phyloP scores from a whole-genome alignment of 1,140 invertebrate genomes.

The Bombus superbus region DNA sequence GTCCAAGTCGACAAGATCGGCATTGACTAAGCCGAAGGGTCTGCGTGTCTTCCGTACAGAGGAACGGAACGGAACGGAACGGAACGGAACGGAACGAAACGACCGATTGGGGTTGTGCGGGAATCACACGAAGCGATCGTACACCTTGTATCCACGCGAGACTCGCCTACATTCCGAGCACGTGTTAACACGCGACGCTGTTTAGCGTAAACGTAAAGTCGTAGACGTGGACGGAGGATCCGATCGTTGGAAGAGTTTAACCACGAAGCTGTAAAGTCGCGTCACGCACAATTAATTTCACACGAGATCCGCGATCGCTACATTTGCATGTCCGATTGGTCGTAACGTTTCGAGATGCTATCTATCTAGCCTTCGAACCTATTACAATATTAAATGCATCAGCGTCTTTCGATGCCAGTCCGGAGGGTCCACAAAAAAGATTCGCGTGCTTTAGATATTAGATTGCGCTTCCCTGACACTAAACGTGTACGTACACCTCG shows the following conservation, averaged over 20 bases:
- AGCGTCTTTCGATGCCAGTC: slow-evolving; percentile 35
- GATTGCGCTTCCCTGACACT: slow-evolving; percentile 40
- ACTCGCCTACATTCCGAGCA: slow-evolving; percentile 27
- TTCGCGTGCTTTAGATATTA: slow-evolving; percentile 35
- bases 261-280: slow-evolving; percentile 31
- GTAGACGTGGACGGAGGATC: neutral
- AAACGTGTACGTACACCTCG: neutral
- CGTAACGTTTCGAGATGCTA: slow-evolving; percentile 59
- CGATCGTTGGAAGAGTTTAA: slow-evolving; percentile 1
- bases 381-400: slow-evolving; percentile 65
- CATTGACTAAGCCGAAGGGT: neutral
- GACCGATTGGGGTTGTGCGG: slow-evolving; percentile 6
- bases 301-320: slow-evolving; percentile 47
- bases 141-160: slow-evolving; percentile 38
- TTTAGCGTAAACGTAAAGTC: slow-evolving; percentile 10
- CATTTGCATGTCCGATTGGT: slow-evolving; percentile 72
- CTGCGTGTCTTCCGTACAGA: neutral
- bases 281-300: slow-evolving; percentile 72
- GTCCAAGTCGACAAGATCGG: neutral
- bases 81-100: too few relatives aligned
- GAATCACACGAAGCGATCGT: slow-evolving; percentile 18
- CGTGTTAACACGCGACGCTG: slow-evolving; percentile 36
- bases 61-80: neutral
- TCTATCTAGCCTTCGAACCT: slow-evolving; percentile 29
- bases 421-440: slow-evolving; percentile 9